Evolutionary conservation across 1,140 invertebrate species (phyloP).

Genomic region (Euborellia annulipes): DNA sequence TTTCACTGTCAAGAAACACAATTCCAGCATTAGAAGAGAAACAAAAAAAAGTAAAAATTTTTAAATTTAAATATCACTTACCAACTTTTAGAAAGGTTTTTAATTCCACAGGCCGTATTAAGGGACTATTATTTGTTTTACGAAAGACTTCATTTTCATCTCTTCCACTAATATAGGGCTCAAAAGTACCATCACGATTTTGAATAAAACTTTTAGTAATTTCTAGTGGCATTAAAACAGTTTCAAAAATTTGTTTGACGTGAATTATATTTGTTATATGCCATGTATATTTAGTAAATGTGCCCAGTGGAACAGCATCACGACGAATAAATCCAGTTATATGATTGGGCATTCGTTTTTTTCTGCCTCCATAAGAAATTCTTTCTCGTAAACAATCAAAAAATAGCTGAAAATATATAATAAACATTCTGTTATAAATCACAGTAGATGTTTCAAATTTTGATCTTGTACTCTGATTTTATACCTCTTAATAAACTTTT

Average conservation of each 20-base stretch:
- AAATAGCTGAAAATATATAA: constrained; percentile 33
- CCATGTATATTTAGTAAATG: constrained; percentile 58
- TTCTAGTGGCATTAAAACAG: constrained; percentile 42
- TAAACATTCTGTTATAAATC: not conserved
- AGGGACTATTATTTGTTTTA: constrained; percentile 30
- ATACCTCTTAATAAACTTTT: no score
- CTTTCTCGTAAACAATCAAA: constrained; percentile 54
- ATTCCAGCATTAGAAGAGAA: no score
- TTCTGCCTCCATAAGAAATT: constrained; percentile 44
- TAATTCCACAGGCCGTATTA: constrained; percentile 46
- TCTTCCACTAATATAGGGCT: constrained; percentile 37
- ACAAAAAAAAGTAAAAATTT: not conserved
- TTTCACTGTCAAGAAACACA: no score
- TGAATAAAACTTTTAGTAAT: constrained; percentile 49
- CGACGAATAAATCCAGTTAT: constrained; percentile 39
- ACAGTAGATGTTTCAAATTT: constrained; percentile 1
- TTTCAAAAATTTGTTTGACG: constrained; percentile 62
- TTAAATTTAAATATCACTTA: constrained; percentile 22
- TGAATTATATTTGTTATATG: constrained; percentile 56
- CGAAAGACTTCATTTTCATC: constrained; percentile 34
- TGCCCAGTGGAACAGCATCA: constrained; percentile 46
- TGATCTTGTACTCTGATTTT: no score
- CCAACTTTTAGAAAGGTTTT: constrained; percentile 59
- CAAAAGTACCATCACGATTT: constrained; percentile 47
- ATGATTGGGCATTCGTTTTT: constrained; percentile 48